These are phyloP conservation scores for Dolichotis patagonum DNA, from an alignment of 2,113 vertebrate genomes.

Conservation along the genomic window DNA sequence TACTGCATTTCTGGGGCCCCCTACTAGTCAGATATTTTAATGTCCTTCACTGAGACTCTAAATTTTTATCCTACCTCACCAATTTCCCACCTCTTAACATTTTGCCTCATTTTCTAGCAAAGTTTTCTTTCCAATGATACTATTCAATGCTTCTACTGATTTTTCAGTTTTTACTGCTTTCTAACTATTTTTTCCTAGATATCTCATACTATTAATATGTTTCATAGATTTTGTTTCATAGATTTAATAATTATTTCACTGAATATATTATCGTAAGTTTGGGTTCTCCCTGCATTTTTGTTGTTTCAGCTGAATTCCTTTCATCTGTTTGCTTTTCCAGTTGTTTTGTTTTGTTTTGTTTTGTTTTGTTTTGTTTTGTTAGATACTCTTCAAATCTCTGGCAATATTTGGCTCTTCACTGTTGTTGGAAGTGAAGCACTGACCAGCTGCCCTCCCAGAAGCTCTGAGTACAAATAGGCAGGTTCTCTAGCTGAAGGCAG, in stretches of 20 bases:
- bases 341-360: background rate
- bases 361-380: background rate
- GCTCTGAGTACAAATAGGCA: background rate
- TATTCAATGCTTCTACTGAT: background rate
- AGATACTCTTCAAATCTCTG: background rate
- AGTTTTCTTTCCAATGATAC: background rate
- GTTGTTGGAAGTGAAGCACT: background rate
- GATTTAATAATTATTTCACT: background rate
- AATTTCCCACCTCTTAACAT: background rate
- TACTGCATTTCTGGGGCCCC: background rate
- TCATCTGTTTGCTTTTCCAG: background rate
- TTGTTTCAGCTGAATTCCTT: constrained; percentile 19
- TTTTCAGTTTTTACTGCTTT: background rate
- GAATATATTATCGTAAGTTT: background rate
- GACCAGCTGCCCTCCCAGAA: background rate
- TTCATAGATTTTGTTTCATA: constrained; percentile 18
- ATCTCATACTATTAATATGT: background rate
- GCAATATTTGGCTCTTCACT: background rate
- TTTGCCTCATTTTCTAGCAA: background rate
- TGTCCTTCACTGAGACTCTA: background rate
- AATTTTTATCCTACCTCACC: background rate
- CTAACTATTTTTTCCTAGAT: background rate
- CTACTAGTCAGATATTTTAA: background rate
- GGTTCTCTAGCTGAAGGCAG: background rate
- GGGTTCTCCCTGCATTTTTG: background rate